Evolutionary conservation across 1,140 invertebrate species (phyloP), one percentile per base, ranked within the genome.

Genomic region (Acromyrmex echinatior): DNA sequence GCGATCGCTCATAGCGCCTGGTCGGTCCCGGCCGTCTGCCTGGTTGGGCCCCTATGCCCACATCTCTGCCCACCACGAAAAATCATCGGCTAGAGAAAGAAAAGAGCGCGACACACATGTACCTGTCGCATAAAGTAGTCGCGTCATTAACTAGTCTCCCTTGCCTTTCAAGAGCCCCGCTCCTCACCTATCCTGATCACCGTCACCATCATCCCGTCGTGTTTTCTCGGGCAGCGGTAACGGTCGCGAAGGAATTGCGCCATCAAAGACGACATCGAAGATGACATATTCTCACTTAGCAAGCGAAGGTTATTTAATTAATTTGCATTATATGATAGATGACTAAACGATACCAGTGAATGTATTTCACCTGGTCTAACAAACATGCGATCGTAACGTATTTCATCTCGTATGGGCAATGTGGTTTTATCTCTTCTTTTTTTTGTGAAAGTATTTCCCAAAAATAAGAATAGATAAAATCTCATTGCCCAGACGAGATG

Each of bases 21-120:
- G 39, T 51, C 88, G 88, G 39, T 51, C 88, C 60, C 62, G 84
- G 80, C 88, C 76, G 70, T 65, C 65, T 63, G 71, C 63, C 65
- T 71, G 68, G 25, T 62, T 4, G 74, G 68, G 88, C 90, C 91
- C 91, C 91, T 92, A 92, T 92, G 80, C 91, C 91, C 91, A 89
- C 88, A 92, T 92, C 86, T 92, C 45, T 82, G 65, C 14, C 49
- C 79, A 31, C 73, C 78, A 88, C 87, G 90, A 91, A 91, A 91
- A 91, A 91, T 90, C 90, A 76, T 91, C 82, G 14, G 31, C 51
- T 63, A 53, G 25, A 76, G 74, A 87, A 87, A 90, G 88, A 87
- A 74, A 90, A 66, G 58, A 82, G 35, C 49, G 71, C 74, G n/a
- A 86, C 74, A 68, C 85, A 68, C 71, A 39, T 51, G 79, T 87